Percentiles rank a stretch among this genome's conserved stretches.
Conservation (phyloP, 2,888 invertebrate species). For the Asteroscopus sphinx region DNA sequence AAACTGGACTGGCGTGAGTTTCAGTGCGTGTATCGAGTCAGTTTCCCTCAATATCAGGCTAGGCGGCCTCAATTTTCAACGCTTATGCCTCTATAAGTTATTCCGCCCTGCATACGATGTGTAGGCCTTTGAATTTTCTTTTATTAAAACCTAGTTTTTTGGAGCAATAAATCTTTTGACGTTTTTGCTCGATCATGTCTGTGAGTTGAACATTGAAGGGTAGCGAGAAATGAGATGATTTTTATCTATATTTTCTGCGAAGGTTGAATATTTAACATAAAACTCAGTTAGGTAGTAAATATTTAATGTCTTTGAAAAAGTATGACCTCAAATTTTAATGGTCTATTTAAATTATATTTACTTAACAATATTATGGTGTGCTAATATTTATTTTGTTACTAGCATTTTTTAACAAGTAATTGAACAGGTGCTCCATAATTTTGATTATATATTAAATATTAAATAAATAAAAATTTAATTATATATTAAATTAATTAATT, state of each 20-base stretch:
- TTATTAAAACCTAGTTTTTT: constrained; percentile 63
- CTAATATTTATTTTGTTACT: too few relatives aligned
- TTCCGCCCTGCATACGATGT: constrained; percentile 81
- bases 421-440: too few relatives aligned
- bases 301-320: too few relatives aligned
- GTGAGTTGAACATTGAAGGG: constrained; percentile 20
- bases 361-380: too few relatives aligned
- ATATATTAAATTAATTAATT: too few relatives aligned
- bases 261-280: neutral
- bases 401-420: too few relatives aligned
- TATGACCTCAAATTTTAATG: too few relatives aligned
- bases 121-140: constrained; percentile 71
- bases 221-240: constrained; percentile 4
- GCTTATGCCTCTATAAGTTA: constrained; percentile 84
- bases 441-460: too few relatives aligned
- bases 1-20: constrained; percentile 83
- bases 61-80: constrained; percentile 85
- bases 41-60: constrained; percentile 83
- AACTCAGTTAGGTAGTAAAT: neutral
- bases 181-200: constrained; percentile 37
- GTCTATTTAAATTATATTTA: too few relatives aligned
- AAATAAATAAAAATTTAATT: too few relatives aligned
- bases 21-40: constrained; percentile 83
- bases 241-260: constrained; percentile 3
- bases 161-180: constrained; percentile 45